Evolutionary conservation across 2,888 invertebrate genomes (phyloP).

Genomic region (Prosopocoilus inquinatus): DNA sequence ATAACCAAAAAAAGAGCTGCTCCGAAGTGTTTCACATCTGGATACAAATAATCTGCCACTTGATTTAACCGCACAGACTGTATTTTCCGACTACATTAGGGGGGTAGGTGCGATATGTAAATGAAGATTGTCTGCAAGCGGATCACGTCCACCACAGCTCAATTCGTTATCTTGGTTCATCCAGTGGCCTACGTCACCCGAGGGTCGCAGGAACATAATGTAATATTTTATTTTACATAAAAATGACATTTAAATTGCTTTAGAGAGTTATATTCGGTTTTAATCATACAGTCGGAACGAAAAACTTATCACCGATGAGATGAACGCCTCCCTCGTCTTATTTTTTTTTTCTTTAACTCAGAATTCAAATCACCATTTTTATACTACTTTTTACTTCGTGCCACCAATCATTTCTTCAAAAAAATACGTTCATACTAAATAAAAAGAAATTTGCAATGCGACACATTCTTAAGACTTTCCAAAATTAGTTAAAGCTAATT

Average conservation of each 20-base stretch:
- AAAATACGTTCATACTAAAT: no score
- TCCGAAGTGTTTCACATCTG: background rate
- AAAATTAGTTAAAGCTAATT: no score
- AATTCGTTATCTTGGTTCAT: slow-evolving; percentile 36
- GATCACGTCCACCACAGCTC: slow-evolving; percentile 36
- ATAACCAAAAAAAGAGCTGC: no score
- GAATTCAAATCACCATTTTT: no score
- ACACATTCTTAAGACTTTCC: no score
- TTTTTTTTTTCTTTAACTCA: no score
- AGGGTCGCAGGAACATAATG: slow-evolving; percentile 24
- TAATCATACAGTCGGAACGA: slow-evolving; percentile 8
- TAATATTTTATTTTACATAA: slow-evolving; percentile 27
- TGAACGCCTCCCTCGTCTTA: no score
- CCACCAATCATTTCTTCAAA: no score
- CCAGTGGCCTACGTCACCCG: slow-evolving; percentile 29
- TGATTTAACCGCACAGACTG: background rate
- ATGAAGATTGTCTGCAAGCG: slow-evolving; percentile 20
- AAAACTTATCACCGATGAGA: no score
- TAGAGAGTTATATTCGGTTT: slow-evolving; percentile 22
- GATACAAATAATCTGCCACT: background rate
- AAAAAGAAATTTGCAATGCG: no score
- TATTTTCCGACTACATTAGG: slow-evolving; percentile 2
- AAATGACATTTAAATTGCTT: slow-evolving; percentile 37
- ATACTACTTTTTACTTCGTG: no score
- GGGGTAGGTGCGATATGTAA: slow-evolving; percentile 17